phyloP scores from a whole-genome alignment of 2,888 invertebrate species.

The Pollenia griseotomentosa region DNA sequence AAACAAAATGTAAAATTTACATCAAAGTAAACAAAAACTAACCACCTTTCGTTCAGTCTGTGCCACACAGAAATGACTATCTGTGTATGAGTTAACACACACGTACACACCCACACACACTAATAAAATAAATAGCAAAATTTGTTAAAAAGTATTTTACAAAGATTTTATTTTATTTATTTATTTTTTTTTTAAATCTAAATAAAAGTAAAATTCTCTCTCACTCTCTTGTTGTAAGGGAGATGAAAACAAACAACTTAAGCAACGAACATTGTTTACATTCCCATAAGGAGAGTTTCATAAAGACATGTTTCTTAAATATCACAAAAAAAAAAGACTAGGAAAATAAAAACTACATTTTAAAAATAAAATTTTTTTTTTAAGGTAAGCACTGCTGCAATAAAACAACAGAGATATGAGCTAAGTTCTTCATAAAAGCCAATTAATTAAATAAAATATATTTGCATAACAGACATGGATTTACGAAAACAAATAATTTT shows the following conservation, averaged over 20 bases:
- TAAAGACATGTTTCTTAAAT: neutral
- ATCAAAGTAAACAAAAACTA: conserved; percentile 6
- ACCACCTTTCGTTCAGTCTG: neutral
- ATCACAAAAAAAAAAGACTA: too few species aligned
- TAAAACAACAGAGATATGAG: too few species aligned
- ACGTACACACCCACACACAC: neutral
- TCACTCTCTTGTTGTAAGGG: conserved; percentile 1
- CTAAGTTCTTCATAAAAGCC: too few species aligned
- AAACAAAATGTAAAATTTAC: conserved; percentile 55
- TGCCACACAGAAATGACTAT: too few species aligned
- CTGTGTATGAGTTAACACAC: neutral
- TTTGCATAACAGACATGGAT: too few species aligned
- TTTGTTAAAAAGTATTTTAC: neutral
- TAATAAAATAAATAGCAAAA: too few species aligned
- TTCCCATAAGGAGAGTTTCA: neutral
- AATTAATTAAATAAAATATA: too few species aligned
- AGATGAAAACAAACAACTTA: conserved; percentile 28
- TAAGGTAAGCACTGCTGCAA: too few species aligned
- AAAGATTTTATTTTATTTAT: neutral
- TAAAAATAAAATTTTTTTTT: too few species aligned
- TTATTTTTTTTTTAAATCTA: neutral
- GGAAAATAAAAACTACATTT: too few species aligned
- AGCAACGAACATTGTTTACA: conserved; percentile 16
- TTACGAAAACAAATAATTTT: too few species aligned
- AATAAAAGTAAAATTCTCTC: neutral